A percentile compares a stretch with the other conserved stretches of the same genome.
phyloP scores from a whole-genome alignment of 1,140 invertebrate genomes.

The Sinella curviseta region DNA sequence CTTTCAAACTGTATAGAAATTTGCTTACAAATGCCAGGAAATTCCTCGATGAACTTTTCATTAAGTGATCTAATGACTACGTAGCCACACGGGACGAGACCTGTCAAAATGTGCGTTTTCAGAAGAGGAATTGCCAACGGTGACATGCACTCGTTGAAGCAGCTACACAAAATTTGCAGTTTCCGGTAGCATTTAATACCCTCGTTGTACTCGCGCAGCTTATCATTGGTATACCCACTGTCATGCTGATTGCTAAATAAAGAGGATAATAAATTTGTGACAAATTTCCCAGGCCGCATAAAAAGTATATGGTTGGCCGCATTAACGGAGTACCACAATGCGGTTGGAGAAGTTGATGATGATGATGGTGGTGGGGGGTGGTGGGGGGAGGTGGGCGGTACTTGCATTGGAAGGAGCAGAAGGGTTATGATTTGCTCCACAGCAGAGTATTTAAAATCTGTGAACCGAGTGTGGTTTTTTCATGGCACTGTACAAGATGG shows the following conservation, averaged over 20 bases:
- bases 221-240: background rate
- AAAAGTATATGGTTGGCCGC: too few species aligned
- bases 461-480: too few species aligned
- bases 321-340: too few species aligned
- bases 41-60: constrained; percentile 27
- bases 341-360: too few species aligned
- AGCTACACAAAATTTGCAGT: constrained; percentile 3
- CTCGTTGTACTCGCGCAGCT: background rate
- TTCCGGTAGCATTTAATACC: background rate
- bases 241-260: constrained; percentile 14
- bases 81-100: constrained; percentile 19
- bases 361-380: too few species aligned
- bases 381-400: too few species aligned
- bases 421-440: too few species aligned
- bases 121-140: constrained; percentile 27
- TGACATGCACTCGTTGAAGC: constrained; percentile 32
- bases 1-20: background rate
- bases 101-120: constrained; percentile 7
- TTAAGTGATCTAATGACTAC: constrained; percentile 26
- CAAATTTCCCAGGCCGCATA: too few species aligned
- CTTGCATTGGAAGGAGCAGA: too few species aligned
- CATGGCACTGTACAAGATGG: too few species aligned
- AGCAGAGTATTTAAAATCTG: too few species aligned
- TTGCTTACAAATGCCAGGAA: constrained; percentile 25
- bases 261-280: background rate